These are phyloP conservation scores for Diarsia rubi DNA, from an alignment of 2,888 invertebrate species.

Conservation along the genomic window DNA sequence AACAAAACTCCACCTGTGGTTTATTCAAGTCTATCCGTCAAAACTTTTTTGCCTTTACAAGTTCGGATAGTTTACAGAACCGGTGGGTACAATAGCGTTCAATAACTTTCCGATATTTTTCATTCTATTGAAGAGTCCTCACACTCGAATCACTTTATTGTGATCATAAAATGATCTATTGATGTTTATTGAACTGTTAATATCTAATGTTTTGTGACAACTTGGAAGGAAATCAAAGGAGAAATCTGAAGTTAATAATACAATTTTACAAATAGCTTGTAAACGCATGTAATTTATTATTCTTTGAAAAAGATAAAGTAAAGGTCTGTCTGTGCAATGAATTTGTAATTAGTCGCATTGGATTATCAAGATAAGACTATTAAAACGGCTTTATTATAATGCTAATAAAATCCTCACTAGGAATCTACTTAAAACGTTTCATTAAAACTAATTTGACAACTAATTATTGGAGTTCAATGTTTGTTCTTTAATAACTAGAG, in stretches of 20 bases:
- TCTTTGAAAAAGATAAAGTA: background rate
- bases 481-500: background rate
- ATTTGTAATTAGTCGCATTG: background rate
- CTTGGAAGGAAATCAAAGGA: conserved; percentile 1
- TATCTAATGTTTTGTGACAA: conserved; percentile 31
- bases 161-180: conserved; percentile 51
- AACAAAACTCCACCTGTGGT: background rate
- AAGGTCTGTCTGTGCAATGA: background rate
- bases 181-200: conserved; percentile 28
- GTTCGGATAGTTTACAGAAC: conserved; percentile 25
- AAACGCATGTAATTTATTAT: background rate
- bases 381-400: conserved; percentile 1
- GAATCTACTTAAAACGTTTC: background rate
- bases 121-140: conserved; percentile 16
- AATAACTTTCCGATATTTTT: conserved; percentile 21
- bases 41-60: background rate
- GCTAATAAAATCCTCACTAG: conserved; percentile 6
- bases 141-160: conserved; percentile 36
- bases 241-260: conserved; percentile 5
- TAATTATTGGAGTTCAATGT: background rate
- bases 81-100: conserved; percentile 10
- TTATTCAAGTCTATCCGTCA: conserved; percentile 1
- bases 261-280: background rate
- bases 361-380: background rate
- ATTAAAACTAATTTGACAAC: conserved; percentile 12